Conservation (phyloP, 1,140 invertebrate genomes). For the Hyposmocoma kahamanoa region DNA sequence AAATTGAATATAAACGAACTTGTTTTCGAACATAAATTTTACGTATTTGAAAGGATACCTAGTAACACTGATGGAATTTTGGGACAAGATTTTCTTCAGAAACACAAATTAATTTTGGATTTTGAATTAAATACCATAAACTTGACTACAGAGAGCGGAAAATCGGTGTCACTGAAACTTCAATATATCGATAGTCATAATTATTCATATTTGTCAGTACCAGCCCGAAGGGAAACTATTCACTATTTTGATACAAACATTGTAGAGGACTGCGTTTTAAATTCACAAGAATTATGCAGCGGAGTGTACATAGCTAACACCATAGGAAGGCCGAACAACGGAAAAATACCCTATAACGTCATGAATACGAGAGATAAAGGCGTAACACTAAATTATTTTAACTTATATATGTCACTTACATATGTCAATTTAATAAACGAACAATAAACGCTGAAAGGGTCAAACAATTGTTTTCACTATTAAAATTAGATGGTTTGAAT, state of each 20-base stretch:
- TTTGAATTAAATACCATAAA: not conserved
- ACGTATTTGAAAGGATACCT: not conserved
- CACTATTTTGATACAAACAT: not conserved
- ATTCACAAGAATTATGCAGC: not conserved
- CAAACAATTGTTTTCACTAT: not conserved
- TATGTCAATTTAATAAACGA: not conserved
- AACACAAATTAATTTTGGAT: not conserved
- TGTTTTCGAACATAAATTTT: not conserved
- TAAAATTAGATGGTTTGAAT: constrained; percentile 1
- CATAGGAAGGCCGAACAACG: not conserved
- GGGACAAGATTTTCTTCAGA: not conserved
- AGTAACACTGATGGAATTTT: not conserved
- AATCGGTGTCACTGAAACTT: not conserved
- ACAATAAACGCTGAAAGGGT: not conserved
- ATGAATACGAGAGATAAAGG: not conserved
- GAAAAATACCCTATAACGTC: not conserved
- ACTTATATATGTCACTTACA: too few species aligned
- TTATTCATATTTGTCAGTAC: not conserved
- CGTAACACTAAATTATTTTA: not conserved
- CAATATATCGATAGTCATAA: not conserved
- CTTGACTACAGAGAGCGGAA: not conserved
- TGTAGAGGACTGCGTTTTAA: not conserved
- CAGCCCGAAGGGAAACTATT: not conserved
- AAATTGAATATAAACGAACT: not conserved
- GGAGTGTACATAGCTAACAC: not conserved